A percentile compares a stretch with the other conserved stretches of the same genome.
These are phyloP conservation scores for Erpornis zantholeuca DNA, from an alignment of 2,113 vertebrate genomes.

Conservation along the genomic window DNA sequence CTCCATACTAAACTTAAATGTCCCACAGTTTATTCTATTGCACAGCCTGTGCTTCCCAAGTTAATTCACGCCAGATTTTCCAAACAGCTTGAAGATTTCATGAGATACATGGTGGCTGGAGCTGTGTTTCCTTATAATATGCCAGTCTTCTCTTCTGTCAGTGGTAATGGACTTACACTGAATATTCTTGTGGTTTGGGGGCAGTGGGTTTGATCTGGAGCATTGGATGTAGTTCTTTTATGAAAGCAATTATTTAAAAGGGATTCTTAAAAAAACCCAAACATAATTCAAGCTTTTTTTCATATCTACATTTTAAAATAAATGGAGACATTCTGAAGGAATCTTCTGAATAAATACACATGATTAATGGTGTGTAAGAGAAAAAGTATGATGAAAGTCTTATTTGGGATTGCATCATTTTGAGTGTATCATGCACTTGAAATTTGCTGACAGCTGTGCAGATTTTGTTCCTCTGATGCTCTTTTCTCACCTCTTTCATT, in stretches of 20 bases:
- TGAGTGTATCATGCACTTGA: background rate
- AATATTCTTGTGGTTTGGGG: background rate
- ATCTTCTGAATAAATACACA: background rate
- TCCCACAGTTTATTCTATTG: background rate
- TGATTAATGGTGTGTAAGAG: background rate
- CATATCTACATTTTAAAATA: background rate
- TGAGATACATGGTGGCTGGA: background rate
- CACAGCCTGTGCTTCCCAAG: background rate
- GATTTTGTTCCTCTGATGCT: background rate
- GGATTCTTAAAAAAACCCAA: background rate
- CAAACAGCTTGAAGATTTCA: background rate
- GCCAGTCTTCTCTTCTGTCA: background rate
- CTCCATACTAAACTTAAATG: background rate
- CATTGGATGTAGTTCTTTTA: background rate
- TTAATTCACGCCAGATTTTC: background rate
- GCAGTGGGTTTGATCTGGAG: background rate
- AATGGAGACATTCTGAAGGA: background rate
- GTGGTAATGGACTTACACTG: background rate
- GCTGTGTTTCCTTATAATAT: background rate
- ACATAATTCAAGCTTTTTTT: background rate
- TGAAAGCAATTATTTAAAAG: background rate
- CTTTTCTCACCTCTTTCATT: background rate
- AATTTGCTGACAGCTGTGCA: background rate
- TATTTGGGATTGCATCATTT: background rate
- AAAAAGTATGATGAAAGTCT: background rate